A percentile compares a stretch with the other conserved stretches of the same genome.
These are phyloP conservation scores for Pycnonotus jocosus DNA, from an alignment of 2,113 vertebrate genomes.

Conservation along the genomic window DNA sequence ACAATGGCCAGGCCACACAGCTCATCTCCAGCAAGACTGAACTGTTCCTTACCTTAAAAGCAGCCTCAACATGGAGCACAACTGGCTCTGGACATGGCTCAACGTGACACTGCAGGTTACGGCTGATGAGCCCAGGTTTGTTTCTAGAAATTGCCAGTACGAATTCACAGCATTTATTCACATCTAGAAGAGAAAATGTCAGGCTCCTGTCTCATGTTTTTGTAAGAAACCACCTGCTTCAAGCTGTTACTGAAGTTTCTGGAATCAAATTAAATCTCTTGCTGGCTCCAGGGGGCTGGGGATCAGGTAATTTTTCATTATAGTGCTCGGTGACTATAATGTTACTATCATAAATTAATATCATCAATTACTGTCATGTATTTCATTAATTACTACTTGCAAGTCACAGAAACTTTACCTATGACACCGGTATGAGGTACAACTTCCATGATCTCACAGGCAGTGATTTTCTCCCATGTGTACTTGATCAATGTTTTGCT, in stretches of 20 bases:
- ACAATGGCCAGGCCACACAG: background rate
- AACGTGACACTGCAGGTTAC: conserved; percentile 77
- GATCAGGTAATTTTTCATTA: background rate
- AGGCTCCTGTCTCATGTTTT: background rate
- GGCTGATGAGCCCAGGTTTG: conserved; percentile 68
- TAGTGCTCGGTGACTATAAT: background rate
- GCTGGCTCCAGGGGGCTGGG: background rate
- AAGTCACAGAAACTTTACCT: conserved; percentile 61
- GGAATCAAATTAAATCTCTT: background rate
- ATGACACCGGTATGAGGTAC: conserved; percentile 79
- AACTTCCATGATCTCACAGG: conserved; percentile 80
- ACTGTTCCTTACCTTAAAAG: conserved; percentile 80
- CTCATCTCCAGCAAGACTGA: background rate
- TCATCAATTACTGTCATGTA: background rate
- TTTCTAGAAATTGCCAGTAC: conserved; percentile 76
- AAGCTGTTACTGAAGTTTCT: background rate
- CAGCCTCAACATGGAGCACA: conserved; percentile 77
- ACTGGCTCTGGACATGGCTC: conserved; percentile 67
- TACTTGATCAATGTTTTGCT: conserved; percentile 82
- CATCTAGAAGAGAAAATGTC: conserved; percentile 63
- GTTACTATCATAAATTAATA: background rate
- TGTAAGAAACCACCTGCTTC: background rate
- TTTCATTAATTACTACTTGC: background rate
- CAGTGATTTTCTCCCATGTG: conserved; percentile 75
- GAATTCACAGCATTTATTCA: conserved; percentile 73